These are phyloP conservation scores for Gortyna flavago DNA, from an alignment of 2,888 invertebrate genomes.

Conservation along the genomic window DNA sequence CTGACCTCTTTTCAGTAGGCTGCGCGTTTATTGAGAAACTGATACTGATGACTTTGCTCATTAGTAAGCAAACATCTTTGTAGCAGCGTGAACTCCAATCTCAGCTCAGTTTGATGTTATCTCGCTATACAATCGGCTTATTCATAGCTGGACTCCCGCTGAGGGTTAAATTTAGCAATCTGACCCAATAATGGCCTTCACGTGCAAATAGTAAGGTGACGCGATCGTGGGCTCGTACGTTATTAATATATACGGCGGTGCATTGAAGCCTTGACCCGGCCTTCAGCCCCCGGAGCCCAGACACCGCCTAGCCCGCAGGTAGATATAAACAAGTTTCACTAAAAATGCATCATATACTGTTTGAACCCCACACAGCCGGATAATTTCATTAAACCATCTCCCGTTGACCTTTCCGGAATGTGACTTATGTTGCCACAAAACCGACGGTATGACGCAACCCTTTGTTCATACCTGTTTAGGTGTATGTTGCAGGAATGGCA, in stretches of 20 bases:
- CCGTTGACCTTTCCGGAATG: constrained; percentile 54
- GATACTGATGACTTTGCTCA: constrained; percentile 42
- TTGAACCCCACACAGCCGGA: constrained; percentile 58
- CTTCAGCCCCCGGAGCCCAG: constrained; percentile 71
- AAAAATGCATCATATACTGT: constrained; percentile 70
- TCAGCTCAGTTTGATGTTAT: constrained; percentile 12
- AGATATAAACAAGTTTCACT: constrained; percentile 63
- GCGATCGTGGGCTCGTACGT: constrained; percentile 71
- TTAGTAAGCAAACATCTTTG: constrained; percentile 34
- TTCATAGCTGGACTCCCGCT: constrained; percentile 10
- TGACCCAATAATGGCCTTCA: constrained; percentile 68
- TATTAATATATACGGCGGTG: constrained; percentile 75
- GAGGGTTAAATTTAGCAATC: constrained; percentile 51
- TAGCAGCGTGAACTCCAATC: constrained; percentile 1
- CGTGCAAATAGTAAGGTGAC: constrained; percentile 73
- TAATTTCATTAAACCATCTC: constrained; percentile 63
- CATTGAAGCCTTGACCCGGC: constrained; percentile 83
- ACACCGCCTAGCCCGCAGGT: constrained; percentile 50
- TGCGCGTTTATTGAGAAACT: constrained; percentile 36
- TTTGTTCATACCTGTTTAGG: constrained; percentile 28
- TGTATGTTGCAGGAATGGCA: constrained; percentile 15
- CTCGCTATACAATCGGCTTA: constrained; percentile 10
- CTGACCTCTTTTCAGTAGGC: background rate
- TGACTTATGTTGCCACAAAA: constrained; percentile 51
- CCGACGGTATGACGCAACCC: constrained; percentile 36